Evolutionary conservation across 2,888 invertebrate species (phyloP), one percentile per base, ranked within the genome.

Genomic region (Heliconius ismenius): DNA sequence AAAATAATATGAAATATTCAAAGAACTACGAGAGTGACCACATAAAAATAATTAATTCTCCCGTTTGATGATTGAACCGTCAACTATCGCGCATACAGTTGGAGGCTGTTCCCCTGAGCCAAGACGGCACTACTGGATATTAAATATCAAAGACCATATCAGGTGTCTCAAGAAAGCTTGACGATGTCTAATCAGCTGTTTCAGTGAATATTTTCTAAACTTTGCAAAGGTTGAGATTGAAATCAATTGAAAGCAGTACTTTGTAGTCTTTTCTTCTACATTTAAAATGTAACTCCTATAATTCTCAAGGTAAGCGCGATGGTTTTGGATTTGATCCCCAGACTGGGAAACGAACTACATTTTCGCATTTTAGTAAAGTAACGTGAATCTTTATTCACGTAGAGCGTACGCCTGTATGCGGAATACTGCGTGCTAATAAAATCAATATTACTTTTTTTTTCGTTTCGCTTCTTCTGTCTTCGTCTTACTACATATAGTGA

Each of bases 81-180:
- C 49, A 49, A 49, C 49, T 9, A 49, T 49, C 7, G 10, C n/a
- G 10, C 3, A 10, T n/a, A 3, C n/a, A 58, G 58, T 58, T n/a
- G n/a, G 58, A 58, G 1, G 10, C 58, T n/a, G 58, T 58, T 54
- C 58, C 10, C n/a, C 58, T n/a, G 49, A 49, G 49, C 49, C 49
- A 49, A 18, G 7, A 21, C 21, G 21, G 49, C 49, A 21, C 18
- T 2, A 49, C 10, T 58, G 10, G 10, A 15, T 63, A 21, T 64
- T 64, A 64, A 32, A 64, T 32, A 64, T 28, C 32, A 26, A 18
- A 43, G 0, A 10, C 68, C 15, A 24, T 32, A 58, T 72, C 60
- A 72, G 15, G 24, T 54, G 32, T 36, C 24, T 36, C 24, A 36
- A 36, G 72, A 72, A 72, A 72, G 36, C 60, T 32, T 72, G 72